Conservation (phyloP, 2,797 vertebrate species). For the Lindbergichthys nudifrons region DNA sequence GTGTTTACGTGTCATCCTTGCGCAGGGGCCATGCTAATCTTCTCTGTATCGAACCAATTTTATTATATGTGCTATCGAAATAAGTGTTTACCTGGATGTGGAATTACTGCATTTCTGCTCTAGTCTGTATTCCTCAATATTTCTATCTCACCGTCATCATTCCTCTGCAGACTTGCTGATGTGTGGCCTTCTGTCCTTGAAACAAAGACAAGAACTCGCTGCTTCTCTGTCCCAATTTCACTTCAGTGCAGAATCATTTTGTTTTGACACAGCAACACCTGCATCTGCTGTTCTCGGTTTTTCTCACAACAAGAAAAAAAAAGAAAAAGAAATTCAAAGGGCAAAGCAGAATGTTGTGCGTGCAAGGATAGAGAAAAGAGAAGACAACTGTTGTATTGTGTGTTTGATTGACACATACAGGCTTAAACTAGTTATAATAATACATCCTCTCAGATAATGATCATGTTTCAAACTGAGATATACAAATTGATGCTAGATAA, state of each 20-base stretch:
- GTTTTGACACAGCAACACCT: slow-evolving; percentile 20
- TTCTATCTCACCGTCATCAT: slow-evolving; percentile 8
- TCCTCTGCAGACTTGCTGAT: slow-evolving; percentile 3
- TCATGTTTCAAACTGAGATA: background rate
- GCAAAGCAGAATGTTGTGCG: background rate
- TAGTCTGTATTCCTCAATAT: background rate
- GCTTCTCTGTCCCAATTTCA: background rate
- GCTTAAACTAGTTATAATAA: background rate
- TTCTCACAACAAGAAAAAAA: background rate
- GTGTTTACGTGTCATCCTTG: too few species aligned
- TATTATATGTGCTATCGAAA: too few species aligned
- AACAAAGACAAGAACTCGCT: slow-evolving; percentile 27
- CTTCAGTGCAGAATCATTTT: background rate
- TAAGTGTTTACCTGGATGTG: slow-evolving; percentile 28
- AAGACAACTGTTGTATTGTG: background rate
- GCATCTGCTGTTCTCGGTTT: background rate
- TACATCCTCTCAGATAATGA: background rate
- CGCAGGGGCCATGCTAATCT: too few species aligned
- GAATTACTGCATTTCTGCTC: background rate
- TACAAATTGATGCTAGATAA: background rate
- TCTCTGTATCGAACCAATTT: too few species aligned
- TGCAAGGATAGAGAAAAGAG: background rate
- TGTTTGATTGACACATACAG: background rate
- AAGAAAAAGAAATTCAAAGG: background rate
- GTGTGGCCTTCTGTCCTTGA: slow-evolving; percentile 26